Base-by-base conservation (phyloP, 2,888 invertebrate genomes). In the Sphaerophoria taeniata region DNA sequence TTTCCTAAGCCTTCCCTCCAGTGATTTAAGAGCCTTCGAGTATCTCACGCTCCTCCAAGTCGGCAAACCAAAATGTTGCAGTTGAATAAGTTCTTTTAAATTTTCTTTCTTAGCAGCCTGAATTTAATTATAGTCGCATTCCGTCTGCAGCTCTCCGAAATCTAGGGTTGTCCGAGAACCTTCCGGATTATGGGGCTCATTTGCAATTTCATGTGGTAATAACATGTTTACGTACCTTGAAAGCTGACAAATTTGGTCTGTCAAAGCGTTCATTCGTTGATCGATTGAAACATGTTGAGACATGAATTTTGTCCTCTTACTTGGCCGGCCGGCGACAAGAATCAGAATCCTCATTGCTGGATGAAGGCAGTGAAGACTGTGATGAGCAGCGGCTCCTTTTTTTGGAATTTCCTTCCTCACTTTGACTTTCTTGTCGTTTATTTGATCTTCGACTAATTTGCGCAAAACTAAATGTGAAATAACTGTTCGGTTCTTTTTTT, bases 1-100 rank as follows among this genome's bases (percentile, higher is more conserved):
- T n/a, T n/a, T n/a, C n/a, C n/a, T n/a, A n/a, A n/a, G n/a, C n/a
- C n/a, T n/a, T n/a, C n/a, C n/a, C n/a, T n/a, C 53, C 9, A 76
- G 53, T 9, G 24, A 9, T 9, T 45, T 76, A 11, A 69, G 12
- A 33, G 67, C 75, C 12, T 69, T 75, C 12, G 75, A 75, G 39
- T 67, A 69, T 31, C 75, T 49, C 4, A 69, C 69, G 43, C 39
- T 69, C 34, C 53, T 69, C 69, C 36, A 71, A 36, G 58, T 58
- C 5, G 47, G 56, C 24, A 36, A 36, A 36, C 36, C 36, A 36
- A 36, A 36, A 36, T 36, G 36, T 36, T 36, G 36, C 36, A 36
- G 6, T 36, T 36, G 36, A 6, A 36, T 36, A 6, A 36, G 36
- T 6, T 36, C 36, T 6, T 36, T 36, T 6, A 36, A 6, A 36